Conservation (phyloP, 2,113 vertebrate species). For the Nannobrachium achirus region DNA sequence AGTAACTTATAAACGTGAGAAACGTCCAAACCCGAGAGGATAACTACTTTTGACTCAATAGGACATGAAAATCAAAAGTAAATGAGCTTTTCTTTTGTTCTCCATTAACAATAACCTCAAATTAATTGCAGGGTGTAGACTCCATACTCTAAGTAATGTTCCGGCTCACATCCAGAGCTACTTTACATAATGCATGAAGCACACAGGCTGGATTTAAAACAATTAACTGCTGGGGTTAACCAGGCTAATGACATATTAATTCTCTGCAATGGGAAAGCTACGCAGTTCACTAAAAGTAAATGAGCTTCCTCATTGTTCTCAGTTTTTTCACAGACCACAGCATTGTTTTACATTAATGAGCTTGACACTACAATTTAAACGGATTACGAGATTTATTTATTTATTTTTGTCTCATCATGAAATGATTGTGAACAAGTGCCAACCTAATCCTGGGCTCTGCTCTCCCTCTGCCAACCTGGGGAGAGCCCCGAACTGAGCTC, state of each 20-base stretch:
- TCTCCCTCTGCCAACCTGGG: no score
- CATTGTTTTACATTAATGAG: constrained; percentile 1
- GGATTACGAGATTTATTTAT: no score
- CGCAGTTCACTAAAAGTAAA: constrained; percentile 42
- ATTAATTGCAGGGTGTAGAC: constrained; percentile 56
- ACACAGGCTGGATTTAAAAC: constrained; percentile 58
- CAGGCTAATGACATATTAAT: constrained; percentile 70
- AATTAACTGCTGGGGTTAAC: constrained; percentile 64
- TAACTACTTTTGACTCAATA: constrained; percentile 64
- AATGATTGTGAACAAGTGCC: no score
- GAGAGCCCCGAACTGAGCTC: no score
- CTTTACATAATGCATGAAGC: constrained; percentile 66
- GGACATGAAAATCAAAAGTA: no score
- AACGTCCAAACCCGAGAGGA: constrained; percentile 62
- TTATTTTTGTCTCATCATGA: no score
- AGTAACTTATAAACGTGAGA: constrained; percentile 51
- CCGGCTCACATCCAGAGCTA: constrained; percentile 43
- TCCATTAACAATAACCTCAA: constrained; percentile 68
- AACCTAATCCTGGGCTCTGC: no score
- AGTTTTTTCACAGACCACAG: constrained; percentile 23
- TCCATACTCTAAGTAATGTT: constrained; percentile 55
- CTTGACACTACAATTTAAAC: no score
- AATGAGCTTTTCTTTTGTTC: constrained; percentile 62
- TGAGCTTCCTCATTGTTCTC: constrained; percentile 61
- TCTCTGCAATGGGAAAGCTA: constrained; percentile 48